Base-by-base conservation (phyloP, 1,140 invertebrate genomes). In the Limonius californicus region DNA sequence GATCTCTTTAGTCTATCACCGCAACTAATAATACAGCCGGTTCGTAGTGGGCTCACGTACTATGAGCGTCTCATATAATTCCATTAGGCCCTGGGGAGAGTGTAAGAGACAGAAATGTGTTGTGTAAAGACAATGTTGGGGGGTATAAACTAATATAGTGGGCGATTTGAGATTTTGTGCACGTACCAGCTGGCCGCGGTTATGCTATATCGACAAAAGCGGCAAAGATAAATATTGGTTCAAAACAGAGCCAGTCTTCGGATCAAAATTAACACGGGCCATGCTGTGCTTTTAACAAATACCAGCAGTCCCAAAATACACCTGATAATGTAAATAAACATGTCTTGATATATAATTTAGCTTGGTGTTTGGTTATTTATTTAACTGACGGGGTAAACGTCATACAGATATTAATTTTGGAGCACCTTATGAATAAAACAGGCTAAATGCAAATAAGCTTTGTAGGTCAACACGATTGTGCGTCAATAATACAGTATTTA, bases 211-310 rank as follows among this genome's bases (percentile, higher is more conserved):
- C 45, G 45, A 50, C 45, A 50, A 21, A 50, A 50, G 45, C 45
- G 45, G 45, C 14, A 50, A 50, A 50, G 45, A 50, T 50, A 50
- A 50, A 50, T 50, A 50, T 50, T 50, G 45, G 45, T 21, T 50
- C 45, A 50, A 50, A 50, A 50, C 16, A 50, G 7, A 21, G 16
- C 16, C 15, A 50, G 45, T 50, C 45, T 39, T 39, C 35, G 35
- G n/a, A 2, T 18, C 16, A 50, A 50, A 50, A 50, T 50, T 50
- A 50, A 45, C 42, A 45, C 42, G 12, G 6, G 42, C 42, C 23
- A 27, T 27, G 42, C 42, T 45, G n/a, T n/a, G n/a, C 42, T 18
- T 45, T 45, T 45, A 45, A 50, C 20, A 50, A 50, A 50, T 50
- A 12, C 12, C 45, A 18, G 16, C 20, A 18, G 45, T 50, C 15